Base-by-base conservation (phyloP, 2,888 invertebrate species). In the Heliconius ismenius region DNA sequence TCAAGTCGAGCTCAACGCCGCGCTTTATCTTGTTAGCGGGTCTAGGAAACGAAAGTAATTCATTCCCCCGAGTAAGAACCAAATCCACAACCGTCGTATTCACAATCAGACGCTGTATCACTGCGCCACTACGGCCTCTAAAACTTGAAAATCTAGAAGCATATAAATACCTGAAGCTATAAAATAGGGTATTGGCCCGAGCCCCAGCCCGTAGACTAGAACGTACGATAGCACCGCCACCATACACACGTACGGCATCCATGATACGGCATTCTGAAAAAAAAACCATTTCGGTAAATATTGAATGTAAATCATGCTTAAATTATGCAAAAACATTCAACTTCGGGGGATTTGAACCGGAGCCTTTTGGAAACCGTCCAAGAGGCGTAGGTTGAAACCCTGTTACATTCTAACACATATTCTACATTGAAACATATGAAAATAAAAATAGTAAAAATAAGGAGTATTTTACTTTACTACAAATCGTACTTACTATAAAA, bases 151-250 rank as follows among this genome's bases (percentile, higher is more conserved):
- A 58, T n/a, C n/a, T n/a, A 65, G 10, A 43, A 36, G 21, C 4
- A 62, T 18, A 63, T 32, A n/a, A 26, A 28, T 83, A 96, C 96
- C 96, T 82, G 97, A 96, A 26, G 97, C 98, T 82, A 98, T 97
- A 86, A 98, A 98, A 88, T 96, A 98, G 0, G 98, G 97, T 84
- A 98, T 97, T 0, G 98, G 98, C 0, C 98, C 98, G 58, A 98
- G 94, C 0, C 98, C 98, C 77, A 98, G 94, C 76, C 98, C 97
- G 86, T 97, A 98, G 81, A 96, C 96, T 76, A 97, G 92, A 67
- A 98, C 97, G 85, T 97, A 98, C 11, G 95, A 92, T 83, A 97
- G 91, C 54, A 97, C 96, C 3, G 96, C 95, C 36, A 95, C 87
- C 82, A 97, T 96, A 83, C 97, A 96, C 72, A 97, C 86, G 85